These are phyloP conservation scores for Pipistrellus pygmaeus DNA, from an alignment of 2,797 vertebrate genomes.

Conservation along the genomic window DNA sequence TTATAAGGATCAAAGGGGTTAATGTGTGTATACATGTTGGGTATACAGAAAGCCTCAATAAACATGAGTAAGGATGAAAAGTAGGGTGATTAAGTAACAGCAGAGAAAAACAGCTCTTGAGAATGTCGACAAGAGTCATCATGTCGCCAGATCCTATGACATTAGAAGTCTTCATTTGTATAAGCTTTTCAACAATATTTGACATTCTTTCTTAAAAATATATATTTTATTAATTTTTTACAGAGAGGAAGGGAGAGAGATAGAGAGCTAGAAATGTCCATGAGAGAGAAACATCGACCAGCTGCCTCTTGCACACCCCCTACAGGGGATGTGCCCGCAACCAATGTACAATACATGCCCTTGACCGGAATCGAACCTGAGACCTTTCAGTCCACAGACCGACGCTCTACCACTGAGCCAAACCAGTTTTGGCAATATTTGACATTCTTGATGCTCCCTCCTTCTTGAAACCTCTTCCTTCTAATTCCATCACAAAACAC, in stretches of 20 bases:
- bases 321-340: no score
- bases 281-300: no score
- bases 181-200: constrained; percentile 34
- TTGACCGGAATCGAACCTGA: no score
- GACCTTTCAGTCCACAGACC: no score
- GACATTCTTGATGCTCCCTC: not conserved
- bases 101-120: not conserved
- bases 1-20: not conserved
- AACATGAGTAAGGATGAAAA: not conserved
- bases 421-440: not conserved
- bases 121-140: not conserved
- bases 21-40: not conserved
- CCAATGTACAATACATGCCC: no score
- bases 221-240: no score
- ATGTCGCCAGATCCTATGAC: not conserved
- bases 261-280: no score
- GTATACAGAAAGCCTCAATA: not conserved
- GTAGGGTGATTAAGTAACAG: not conserved
- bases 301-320: no score
- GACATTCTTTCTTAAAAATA: not conserved
- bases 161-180: not conserved
- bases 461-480: not conserved
- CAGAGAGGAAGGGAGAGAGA: no score
- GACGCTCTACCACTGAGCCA: no score
- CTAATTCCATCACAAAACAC: not conserved